Base-by-base conservation (phyloP, 2,797 vertebrate species). In the Tenualosa thibaudeaui region DNA sequence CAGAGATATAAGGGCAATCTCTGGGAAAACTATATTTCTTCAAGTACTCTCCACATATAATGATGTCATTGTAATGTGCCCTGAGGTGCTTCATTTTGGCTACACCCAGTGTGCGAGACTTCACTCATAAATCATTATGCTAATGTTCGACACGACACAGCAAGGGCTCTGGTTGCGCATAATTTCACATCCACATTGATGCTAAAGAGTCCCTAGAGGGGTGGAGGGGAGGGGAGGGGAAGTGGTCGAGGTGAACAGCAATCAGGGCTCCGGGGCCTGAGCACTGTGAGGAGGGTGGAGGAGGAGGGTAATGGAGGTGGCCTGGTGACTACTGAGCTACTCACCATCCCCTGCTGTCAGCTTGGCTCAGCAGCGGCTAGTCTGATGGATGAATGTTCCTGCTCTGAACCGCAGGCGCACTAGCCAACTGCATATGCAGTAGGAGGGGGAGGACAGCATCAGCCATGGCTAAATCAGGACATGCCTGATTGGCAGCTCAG, bases 91-190 rank as follows among this genome's bases (percentile, higher is more conserved):
- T 83, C 85, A 85, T 87, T 82, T 78, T 62, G 51, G 82, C 85
- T 85, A 84, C 81, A 83, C 88, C 84, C 84, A 87, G 89, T 50
- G 0, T 87, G 89, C 51, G 0, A 90, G 90, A 88, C 89, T 89
- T 90, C 89, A 84, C 85, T 87, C 86, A 85, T 90, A 49, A 85
- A 91, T 92, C 91, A 85, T 89, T 91, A 91, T 86, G 81, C 87
- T 94, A 87, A 94, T 86, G 86, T 62, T 81, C 71, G 3, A 82
- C 87, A 91, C 83, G 90, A 91, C 84, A 84, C 83, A 3, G 81
- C 88, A 86, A 90, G 88, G 83, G 86, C n/a, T 0, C 2, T 85
- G 84, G 85, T 85, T 81, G 51, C 82, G 85, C 3, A 85, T 0
- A 81, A 88, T 89, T 90, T 88, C 81, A 49, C 56, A 85, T 60